Evolutionary conservation across 2,888 invertebrate genomes (phyloP).

Genomic region (Clostera curtula): DNA sequence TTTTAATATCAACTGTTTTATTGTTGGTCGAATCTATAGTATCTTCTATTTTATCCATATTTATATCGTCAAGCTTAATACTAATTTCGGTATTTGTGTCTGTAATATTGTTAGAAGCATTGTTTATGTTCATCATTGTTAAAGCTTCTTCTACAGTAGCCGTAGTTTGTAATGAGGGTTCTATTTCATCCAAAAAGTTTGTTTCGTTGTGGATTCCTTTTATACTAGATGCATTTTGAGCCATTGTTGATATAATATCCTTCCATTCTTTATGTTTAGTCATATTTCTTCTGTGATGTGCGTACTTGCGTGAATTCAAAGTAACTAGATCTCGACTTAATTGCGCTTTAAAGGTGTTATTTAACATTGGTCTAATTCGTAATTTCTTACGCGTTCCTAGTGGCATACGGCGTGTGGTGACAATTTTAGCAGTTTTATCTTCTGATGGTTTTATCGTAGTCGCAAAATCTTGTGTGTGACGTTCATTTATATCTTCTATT

Average conservation of each 20-base stretch:
- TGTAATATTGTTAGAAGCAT: constrained; percentile 14
- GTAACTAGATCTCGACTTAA: constrained; percentile 52
- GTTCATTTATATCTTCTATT: constrained; percentile 10
- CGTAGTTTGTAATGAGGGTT: constrained; percentile 24
- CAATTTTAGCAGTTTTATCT: constrained; percentile 23
- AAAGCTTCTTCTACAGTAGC: constrained; percentile 17
- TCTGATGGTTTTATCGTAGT: constrained; percentile 15
- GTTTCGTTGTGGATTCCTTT: no score
- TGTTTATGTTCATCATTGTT: constrained; percentile 11
- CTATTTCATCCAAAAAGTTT: no score
- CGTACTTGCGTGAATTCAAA: constrained; percentile 44
- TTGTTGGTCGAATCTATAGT: constrained; percentile 23
- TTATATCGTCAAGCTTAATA: no score
- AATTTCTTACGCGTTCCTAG: constrained; percentile 43
- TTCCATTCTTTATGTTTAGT: constrained; percentile 49
- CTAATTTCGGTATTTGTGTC: constrained; percentile 17
- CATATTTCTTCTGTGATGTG: constrained; percentile 39
- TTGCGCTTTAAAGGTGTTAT: constrained; percentile 45
- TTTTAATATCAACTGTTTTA: no score
- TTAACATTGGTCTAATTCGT: constrained; percentile 44
- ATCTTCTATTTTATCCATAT: constrained; percentile 22
- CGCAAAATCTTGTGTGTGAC: constrained; percentile 8
- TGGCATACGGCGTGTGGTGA: constrained; percentile 36
- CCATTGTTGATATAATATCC: constrained; percentile 35
- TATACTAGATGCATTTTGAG: constrained; percentile 27